These are phyloP conservation scores for Passer montanus DNA, from an alignment of 2,113 vertebrate species.

Conservation along the genomic window DNA sequence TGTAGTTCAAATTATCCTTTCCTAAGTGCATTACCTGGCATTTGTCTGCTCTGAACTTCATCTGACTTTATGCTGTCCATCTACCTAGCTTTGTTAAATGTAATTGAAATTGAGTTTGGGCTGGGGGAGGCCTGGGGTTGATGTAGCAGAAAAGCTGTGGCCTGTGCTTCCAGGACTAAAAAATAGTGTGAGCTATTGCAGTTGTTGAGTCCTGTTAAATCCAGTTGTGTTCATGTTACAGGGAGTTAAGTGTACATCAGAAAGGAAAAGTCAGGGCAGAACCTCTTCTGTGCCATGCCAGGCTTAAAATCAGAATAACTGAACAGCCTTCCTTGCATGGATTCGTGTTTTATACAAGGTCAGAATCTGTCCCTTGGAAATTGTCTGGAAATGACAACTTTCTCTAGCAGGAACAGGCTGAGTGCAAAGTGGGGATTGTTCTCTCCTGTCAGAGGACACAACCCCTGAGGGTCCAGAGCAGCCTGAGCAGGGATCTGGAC, in stretches of 20 bases:
- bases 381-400: background rate
- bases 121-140: background rate
- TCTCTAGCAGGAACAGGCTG: background rate
- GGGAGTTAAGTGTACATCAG: background rate
- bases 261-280: background rate
- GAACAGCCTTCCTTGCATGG: background rate
- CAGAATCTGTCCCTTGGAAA: background rate
- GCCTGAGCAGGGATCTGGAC: background rate
- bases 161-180: conserved; percentile 14
- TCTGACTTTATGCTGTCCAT: conserved; percentile 34
- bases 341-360: background rate
- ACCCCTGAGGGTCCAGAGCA: background rate
- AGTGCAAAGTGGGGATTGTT: background rate
- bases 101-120: conserved; percentile 49
- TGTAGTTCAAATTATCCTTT: conserved; percentile 52
- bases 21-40: conserved; percentile 61
- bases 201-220: conserved; percentile 22
- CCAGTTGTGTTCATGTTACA: background rate
- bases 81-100: conserved; percentile 21
- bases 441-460: background rate
- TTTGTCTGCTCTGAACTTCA: conserved; percentile 52
- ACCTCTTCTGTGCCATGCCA: background rate
- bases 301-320: background rate
- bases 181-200: background rate
- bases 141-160: conserved; percentile 13